These are phyloP conservation scores for Cantharis flavilabris DNA, from an alignment of 2,888 invertebrate species.

Conservation along the genomic window DNA sequence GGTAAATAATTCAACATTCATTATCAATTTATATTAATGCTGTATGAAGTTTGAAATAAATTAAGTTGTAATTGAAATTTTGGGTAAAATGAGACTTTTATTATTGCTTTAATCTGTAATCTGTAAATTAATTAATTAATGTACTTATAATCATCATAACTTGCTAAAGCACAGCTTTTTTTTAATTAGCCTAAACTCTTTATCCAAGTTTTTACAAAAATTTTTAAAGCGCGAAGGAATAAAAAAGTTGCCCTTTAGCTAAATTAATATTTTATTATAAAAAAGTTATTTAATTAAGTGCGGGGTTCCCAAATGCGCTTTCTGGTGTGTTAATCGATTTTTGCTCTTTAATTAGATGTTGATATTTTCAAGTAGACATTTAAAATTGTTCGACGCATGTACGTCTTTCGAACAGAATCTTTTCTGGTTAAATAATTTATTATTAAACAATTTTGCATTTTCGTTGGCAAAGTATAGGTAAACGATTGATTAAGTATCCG, in stretches of 20 bases:
- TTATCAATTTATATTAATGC: background rate
- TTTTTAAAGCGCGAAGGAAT: background rate
- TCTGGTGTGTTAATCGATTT: background rate
- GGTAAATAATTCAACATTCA: background rate
- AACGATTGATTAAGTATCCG: background rate
- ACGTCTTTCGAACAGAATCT: no score
- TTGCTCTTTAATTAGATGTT: no score
- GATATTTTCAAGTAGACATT: no score
- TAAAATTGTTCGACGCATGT: no score
- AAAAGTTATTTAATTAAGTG: background rate
- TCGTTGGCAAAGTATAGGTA: background rate
- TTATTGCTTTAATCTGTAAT: background rate
- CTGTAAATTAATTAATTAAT: background rate
- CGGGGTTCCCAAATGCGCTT: background rate
- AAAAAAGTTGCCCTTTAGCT: background rate
- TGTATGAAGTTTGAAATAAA: background rate
- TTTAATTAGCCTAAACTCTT: background rate
- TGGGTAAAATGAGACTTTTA: background rate
- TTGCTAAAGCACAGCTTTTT: background rate
- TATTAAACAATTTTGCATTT: background rate
- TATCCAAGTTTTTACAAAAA: background rate
- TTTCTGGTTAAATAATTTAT: background rate
- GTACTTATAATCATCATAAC: background rate
- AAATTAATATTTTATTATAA: background rate
- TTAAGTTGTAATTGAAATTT: background rate